Base-by-base conservation (phyloP, 1,140 invertebrate species). In the Pissodes strobi region DNA sequence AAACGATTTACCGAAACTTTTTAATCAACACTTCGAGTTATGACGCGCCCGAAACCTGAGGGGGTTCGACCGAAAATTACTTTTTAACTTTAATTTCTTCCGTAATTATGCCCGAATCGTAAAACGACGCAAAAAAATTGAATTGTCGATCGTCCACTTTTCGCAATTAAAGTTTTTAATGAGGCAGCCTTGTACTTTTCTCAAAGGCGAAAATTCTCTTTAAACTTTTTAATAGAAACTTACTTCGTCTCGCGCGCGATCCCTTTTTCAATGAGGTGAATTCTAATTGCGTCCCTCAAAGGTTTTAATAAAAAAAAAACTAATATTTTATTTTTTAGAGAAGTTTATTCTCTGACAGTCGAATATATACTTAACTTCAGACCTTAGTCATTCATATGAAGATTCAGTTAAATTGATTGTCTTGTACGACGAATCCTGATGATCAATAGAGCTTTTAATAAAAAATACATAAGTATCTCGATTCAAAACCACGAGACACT, bases 91-190 rank as follows among this genome's bases (percentile, higher is more conserved):
- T 51, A 61, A 61, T 51, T 61, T 51, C 46, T 60, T 61, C 46
- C 34, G 18, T 61, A 61, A 61, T 61, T 61, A 61, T 61, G 49
- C 58, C 19, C 30, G 34, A 52, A 52, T 51, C 12, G 21, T 15
- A 61, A 61, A 61, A 38, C 23, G 45, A 39, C 43, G 39, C 39
- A 25, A 58, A 58, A 48, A 59, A 59, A 48, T 59, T 59, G 57
- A 48, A 59, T 59, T 59, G 57, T 59, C 57, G 57, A 59, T 59
- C 43, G 57, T 59, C 57, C 57, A 59, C 57, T 59, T 59, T 19
- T 48, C 57, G 57, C 57, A 59, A 59, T 60, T 60, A 60, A 61
- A 51, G 58, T 61, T 61, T 60, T 61, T 61, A 61, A 61, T 51
- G 58, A 61, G 58, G 58, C 58, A 41, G 58, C 25, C 58, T 59